These are phyloP conservation scores for Decapterus maruadsi DNA, from an alignment of 2,797 vertebrate species.

Conservation along the genomic window DNA sequence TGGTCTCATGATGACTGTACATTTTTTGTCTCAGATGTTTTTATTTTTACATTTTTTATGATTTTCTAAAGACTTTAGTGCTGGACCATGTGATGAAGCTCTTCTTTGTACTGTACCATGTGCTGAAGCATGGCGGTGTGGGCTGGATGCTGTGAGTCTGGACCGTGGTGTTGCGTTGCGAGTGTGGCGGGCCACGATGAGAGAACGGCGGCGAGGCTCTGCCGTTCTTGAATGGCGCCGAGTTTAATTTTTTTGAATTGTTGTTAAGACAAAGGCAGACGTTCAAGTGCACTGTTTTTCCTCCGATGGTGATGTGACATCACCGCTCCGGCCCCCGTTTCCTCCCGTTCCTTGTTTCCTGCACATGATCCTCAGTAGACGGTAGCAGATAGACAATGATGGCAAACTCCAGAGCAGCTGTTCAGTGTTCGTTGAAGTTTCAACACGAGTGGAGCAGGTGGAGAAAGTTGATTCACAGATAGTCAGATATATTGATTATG, in stretches of 20 bases:
- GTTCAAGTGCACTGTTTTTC: constrained; percentile 22
- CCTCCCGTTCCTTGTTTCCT: constrained; percentile 12
- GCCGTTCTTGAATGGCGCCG: constrained; percentile 82
- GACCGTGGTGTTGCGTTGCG: constrained; percentile 56
- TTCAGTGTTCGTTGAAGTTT: not conserved
- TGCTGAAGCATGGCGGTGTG: constrained; percentile 44
- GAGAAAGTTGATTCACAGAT: not conserved
- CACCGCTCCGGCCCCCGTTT: constrained; percentile 31
- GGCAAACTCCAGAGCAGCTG: not conserved
- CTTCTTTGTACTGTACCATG: constrained; percentile 66
- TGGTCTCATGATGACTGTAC: constrained; percentile 46
- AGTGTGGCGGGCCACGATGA: constrained; percentile 78
- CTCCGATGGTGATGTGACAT: constrained; percentile 13
- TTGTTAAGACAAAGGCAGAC: constrained; percentile 53
- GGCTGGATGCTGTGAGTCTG: constrained; percentile 51
- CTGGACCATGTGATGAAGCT: constrained; percentile 58
- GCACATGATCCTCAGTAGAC: not conserved
- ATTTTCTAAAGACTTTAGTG: constrained; percentile 41
- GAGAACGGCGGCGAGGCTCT: constrained; percentile 66
- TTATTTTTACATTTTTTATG: constrained; percentile 41
- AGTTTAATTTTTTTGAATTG: constrained; percentile 71
- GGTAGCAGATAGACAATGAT: not conserved
- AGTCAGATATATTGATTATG: not conserved
- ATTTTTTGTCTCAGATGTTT: constrained; percentile 45
- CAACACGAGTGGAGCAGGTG: not conserved